These are phyloP conservation scores for Calephelis virginiensis DNA, from an alignment of 1,140 invertebrate genomes.

Conservation along the genomic window DNA sequence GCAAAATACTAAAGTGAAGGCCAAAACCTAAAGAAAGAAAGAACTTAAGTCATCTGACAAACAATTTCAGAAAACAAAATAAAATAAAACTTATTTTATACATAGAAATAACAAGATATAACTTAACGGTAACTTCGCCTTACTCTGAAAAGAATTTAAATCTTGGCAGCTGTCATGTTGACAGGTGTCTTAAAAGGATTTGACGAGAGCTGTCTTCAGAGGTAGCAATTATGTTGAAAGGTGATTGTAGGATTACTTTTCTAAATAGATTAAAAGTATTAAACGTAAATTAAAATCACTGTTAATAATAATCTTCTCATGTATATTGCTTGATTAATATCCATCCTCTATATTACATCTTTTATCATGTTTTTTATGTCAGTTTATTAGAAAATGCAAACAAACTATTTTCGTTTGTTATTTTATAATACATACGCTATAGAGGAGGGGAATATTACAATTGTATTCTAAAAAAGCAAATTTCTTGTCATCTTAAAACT, in stretches of 20 bases:
- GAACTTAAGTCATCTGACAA: background rate
- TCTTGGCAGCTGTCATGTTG: constrained; percentile 28
- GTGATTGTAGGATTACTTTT: background rate
- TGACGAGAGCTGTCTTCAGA: constrained; percentile 23
- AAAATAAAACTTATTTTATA: background rate
- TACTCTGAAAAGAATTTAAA: constrained; percentile 21
- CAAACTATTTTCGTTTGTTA: no score
- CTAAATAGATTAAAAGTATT: background rate
- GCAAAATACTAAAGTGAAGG: no score
- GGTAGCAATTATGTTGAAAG: constrained; percentile 7
- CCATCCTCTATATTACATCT: no score
- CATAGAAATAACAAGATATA: background rate
- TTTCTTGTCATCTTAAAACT: no score
- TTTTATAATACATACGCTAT: no score
- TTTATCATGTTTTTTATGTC: no score
- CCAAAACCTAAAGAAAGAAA: no score
- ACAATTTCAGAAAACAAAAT: background rate
- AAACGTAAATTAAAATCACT: background rate
- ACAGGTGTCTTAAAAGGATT: constrained; percentile 21
- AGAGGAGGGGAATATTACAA: no score
- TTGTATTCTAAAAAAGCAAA: no score
- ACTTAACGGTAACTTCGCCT: constrained; percentile 14
- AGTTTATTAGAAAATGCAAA: no score
- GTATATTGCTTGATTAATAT: background rate
- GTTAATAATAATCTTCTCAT: background rate